Evolutionary conservation across 2,797 vertebrate species (phyloP).

Genomic region (Falco peregrinus): DNA sequence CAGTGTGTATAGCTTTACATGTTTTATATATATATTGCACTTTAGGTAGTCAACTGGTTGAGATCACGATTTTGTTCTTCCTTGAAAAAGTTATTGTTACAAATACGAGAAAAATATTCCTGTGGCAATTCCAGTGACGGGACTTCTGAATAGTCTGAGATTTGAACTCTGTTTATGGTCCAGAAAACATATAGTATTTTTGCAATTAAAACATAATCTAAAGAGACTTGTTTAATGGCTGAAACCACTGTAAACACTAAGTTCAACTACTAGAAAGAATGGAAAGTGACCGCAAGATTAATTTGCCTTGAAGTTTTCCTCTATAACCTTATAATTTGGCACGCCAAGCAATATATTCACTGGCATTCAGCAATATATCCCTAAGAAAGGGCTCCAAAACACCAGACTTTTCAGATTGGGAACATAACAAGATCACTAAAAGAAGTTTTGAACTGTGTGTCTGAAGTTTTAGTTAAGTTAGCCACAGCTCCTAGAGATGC

Average conservation of each 20-base stretch:
- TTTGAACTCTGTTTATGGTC: background rate
- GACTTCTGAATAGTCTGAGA: background rate
- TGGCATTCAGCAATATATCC: background rate
- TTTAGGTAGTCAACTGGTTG: background rate
- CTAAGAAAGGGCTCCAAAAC: background rate
- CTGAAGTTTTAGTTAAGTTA: background rate
- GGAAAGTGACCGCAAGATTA: background rate
- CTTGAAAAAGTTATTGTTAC: background rate
- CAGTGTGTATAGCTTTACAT: background rate
- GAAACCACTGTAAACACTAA: background rate
- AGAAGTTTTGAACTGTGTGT: too few species aligned
- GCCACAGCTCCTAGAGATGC: background rate
- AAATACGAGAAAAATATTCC: background rate
- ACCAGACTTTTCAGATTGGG: background rate
- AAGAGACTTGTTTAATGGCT: background rate
- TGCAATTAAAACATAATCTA: background rate
- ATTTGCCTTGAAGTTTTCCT: conserved; percentile 4
- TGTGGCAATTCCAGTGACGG: background rate
- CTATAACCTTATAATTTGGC: background rate
- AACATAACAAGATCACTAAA: background rate
- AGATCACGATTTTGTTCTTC: background rate
- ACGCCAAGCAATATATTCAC: background rate
- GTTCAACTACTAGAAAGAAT: background rate
- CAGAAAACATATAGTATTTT: background rate
- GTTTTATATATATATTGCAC: background rate